Percentiles rank a stretch among this genome's conserved stretches.
Conservation (phyloP, 2,888 invertebrate genomes). For the Cantharis rufa region DNA sequence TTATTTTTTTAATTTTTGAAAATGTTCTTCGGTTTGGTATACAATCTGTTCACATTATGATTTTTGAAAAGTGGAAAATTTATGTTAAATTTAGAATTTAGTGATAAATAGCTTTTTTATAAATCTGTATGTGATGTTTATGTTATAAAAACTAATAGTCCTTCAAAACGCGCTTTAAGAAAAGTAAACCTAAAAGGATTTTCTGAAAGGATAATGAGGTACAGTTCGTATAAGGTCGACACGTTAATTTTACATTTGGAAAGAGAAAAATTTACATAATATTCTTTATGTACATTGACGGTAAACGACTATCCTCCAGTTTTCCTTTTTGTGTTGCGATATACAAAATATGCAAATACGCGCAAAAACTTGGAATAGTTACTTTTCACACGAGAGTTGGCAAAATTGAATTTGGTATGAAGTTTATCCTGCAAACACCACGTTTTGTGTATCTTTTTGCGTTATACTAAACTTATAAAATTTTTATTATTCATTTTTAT, state of each 20-base stretch:
- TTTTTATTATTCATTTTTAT: background rate
- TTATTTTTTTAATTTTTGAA: too few species aligned
- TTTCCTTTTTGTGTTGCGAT: background rate
- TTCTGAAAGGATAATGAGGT: constrained; percentile 9
- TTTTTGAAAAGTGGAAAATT: too few species aligned
- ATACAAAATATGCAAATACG: constrained; percentile 22
- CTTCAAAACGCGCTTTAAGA: background rate
- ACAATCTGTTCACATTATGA: too few species aligned
- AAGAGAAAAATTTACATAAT: background rate
- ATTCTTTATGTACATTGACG: background rate
- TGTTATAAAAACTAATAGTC: too few species aligned
- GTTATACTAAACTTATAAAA: background rate
- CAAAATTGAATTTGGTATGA: constrained; percentile 42
- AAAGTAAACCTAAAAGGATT: too few species aligned
- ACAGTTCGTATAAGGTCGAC: background rate
- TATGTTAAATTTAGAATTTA: too few species aligned
- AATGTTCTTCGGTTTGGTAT: too few species aligned
- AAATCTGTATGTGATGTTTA: too few species aligned
- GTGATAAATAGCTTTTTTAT: too few species aligned
- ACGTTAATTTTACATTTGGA: background rate
- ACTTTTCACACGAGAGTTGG: constrained; percentile 42
- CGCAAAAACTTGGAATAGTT: constrained; percentile 38
- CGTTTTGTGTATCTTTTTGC: constrained; percentile 4
- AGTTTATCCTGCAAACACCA: constrained; percentile 23
- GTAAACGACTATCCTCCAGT: background rate